A percentile compares a stretch with the other conserved stretches of the same genome.
Conservation (phyloP, 1,140 invertebrate genomes). For the Gryllus bimaculatus region DNA sequence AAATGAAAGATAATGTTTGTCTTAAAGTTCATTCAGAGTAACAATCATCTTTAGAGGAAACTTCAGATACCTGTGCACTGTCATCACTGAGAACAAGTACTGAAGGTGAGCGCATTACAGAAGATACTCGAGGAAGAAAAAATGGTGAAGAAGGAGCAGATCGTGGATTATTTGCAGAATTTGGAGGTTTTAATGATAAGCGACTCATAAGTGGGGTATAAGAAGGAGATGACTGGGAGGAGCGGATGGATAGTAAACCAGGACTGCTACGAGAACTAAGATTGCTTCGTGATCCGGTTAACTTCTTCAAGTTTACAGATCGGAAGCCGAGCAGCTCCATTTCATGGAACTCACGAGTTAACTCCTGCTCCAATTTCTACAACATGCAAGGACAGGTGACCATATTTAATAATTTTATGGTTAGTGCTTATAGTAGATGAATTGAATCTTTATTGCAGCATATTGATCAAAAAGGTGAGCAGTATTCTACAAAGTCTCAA, state of each 20-base stretch:
- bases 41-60: no score
- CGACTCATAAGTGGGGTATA: constrained; percentile 8
- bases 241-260: neutral
- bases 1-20: no score
- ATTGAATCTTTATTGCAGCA: no score
- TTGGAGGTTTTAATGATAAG: neutral
- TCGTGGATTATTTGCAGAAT: constrained; percentile 5
- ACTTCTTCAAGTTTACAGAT: neutral
- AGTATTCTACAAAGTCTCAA: no score
- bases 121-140: neutral
- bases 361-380: constrained; percentile 16
- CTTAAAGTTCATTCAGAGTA: no score
- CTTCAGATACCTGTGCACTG: neutral
- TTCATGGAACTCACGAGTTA: constrained; percentile 9
- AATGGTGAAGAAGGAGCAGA: constrained; percentile 7
- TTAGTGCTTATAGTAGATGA: no score
- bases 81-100: constrained; percentile 5
- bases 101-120: neutral
- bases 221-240: neutral
- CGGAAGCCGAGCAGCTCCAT: neutral
- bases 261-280: neutral
- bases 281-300: neutral
- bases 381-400: constrained; percentile 15
- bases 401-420: neutral
- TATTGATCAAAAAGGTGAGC: no score